Base-by-base conservation (phyloP, 2,888 invertebrate species). In the Drosophila robusta region DNA sequence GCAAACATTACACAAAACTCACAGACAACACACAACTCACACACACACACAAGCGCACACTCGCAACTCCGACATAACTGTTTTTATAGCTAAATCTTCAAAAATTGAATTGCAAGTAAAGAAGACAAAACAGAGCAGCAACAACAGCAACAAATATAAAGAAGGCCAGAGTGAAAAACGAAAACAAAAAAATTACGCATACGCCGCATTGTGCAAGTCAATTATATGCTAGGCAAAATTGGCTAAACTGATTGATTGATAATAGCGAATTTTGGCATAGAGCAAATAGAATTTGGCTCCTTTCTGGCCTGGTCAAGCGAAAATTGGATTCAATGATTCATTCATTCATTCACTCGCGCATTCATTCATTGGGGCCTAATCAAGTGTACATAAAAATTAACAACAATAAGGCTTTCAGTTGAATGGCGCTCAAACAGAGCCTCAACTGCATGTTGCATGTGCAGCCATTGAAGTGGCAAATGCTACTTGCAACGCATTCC, bases 81-180 rank as follows among this genome's bases (percentile, higher is more conserved):
- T 85, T 82, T 76, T 80, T 49, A 66, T 70, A 63, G 61, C 74
- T 70, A 88, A 83, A 88, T 88, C 60, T 52, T 63, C 64, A 66
- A 86, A 87, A 84, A 84, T 84, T 84, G 87, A 84, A 84, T 84
- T 84, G 81, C 70, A 80, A 80, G 83, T 70, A 68, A 70, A 69
- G 29, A 14, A 38, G 38, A 38, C 6, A 36, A 70, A 56, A 65
- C 69, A 62, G 44, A 66, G 22, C 32, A 22, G 29, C 38, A 45
- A 34, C 50, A 55, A 62, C 39, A 32, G 32, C 39, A 41, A 41
- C 41, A 41, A 56, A 54, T 18, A 32, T 56, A 54, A 14, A 63
- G 1, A 46, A 56, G 8, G 7, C 26, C 1, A 18, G 9, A 60
- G 18, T 26, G 4, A 58, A 39, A 42, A 32, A 22, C 22, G 32